Evolutionary conservation across 2,888 invertebrate genomes (phyloP), one percentile per base, ranked within the genome.

Genomic region (Xestia xanthographa): DNA sequence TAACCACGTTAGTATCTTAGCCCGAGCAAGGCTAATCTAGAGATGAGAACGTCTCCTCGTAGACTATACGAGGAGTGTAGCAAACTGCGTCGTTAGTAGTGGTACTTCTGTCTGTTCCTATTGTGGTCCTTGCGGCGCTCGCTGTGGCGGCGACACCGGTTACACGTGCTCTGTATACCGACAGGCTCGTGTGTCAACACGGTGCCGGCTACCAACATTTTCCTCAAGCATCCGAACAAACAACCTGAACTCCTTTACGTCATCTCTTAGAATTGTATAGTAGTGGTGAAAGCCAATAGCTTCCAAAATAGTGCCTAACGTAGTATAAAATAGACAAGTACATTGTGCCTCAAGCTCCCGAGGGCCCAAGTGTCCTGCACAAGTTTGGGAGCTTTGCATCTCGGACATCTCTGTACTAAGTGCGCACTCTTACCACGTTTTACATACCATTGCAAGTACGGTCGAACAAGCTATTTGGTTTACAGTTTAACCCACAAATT

Each of bases 111-210:
- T 50, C 26, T 72, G 41, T 26, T 22, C 12, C 3, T 58, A 29
- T 14, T 8, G 29, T 17, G 8, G 17, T 20, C 3, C 48, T 38
- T 63, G 65, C 12, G 38, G 65, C n/a, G n/a, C n/a, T n/a, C 8
- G 29, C 60, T 20, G 12, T n/a, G 50, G 34, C 26, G n/a, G 70
- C n/a, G 70, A n/a, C 62, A 56, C 26, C 34, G 26, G 60, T 50
- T 14, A 2, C 53, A 29, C 41, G 53, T 53, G 53, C 50, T 26
- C 41, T 12, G 41, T 53, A 50, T 67, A 50, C 41, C 26, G 66
- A 65, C 50, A 66, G 50, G 41, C 65, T 22, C 65, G 38, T 29
- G 11, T 41, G 67, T 50, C 66, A 41, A 48, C 65, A 72, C 41
- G 22, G 17, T 34, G 6, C 1, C 14, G 26, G 48, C 66, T 29